phyloP scores from a whole-genome alignment of 1,140 invertebrate genomes.

The Drosophila seguyi region DNA sequence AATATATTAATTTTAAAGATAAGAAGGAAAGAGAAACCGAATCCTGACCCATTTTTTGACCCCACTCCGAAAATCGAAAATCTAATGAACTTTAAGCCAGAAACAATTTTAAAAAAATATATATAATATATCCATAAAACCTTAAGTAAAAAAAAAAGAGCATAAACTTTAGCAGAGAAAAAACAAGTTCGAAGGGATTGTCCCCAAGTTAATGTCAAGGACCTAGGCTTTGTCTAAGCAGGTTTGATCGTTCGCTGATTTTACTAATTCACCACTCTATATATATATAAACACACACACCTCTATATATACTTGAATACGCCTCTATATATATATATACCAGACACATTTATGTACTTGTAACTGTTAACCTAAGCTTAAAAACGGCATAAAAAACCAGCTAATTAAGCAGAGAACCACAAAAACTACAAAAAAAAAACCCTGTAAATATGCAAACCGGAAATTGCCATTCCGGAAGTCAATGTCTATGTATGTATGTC shows the following conservation, averaged over 20 bases:
- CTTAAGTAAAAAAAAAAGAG: constrained; percentile 4
- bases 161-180: constrained; percentile 10
- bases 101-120: constrained; percentile 16
- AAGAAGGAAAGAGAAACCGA: constrained; percentile 6
- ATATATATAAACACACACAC: constrained; percentile 9
- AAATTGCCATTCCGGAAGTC: constrained; percentile 34
- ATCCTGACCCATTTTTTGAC: not conserved
- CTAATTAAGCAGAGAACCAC: constrained; percentile 1
- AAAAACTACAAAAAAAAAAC: constrained; percentile 7
- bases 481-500: constrained; percentile 33
- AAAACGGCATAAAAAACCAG: constrained; percentile 8
- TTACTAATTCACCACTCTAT: constrained; percentile 63
- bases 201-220: constrained; percentile 51
- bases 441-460: constrained; percentile 67
- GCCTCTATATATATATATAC: constrained; percentile 22
- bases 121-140: constrained; percentile 1
- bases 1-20: constrained; percentile 11
- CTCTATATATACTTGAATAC: constrained; percentile 24
- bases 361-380: constrained; percentile 53
- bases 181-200: constrained; percentile 2
- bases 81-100: constrained; percentile 27
- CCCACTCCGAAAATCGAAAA: constrained; percentile 12
- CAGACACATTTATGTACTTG: constrained; percentile 31
- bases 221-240: constrained; percentile 59
- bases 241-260: constrained; percentile 81